Evolutionary conservation across 2,888 invertebrate genomes (phyloP).

Genomic region (Macrophya alboannulata): DNA sequence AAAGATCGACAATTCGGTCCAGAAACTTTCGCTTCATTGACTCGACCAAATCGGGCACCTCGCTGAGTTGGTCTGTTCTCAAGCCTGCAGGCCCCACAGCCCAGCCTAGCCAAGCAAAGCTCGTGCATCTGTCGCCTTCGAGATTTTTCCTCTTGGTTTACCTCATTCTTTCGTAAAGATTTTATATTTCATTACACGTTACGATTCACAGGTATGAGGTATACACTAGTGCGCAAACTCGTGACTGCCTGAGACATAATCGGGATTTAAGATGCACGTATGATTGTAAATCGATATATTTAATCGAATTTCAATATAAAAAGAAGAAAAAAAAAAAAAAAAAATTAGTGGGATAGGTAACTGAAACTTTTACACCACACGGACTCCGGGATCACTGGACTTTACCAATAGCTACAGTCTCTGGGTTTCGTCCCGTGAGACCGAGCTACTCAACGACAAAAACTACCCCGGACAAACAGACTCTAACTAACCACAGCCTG

Average conservation of each 20-base stretch:
- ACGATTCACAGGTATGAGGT: not conserved
- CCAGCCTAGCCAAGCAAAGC: not conserved
- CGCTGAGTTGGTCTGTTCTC: conserved; percentile 24
- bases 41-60: conserved; percentile 29
- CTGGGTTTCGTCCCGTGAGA: conserved; percentile 3
- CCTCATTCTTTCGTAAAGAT: conserved; percentile 15
- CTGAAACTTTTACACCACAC: not conserved
- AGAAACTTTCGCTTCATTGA: conserved; percentile 47
- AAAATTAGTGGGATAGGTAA: conserved; percentile 15
- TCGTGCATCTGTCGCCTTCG: conserved; percentile 18
- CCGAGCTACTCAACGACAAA: conserved; percentile 37
- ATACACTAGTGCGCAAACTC: not conserved
- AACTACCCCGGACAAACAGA: conserved; percentile 51
- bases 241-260: not conserved
- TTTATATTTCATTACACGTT: conserved; percentile 13
- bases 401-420: not conserved
- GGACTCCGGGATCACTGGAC: conserved; percentile 8
- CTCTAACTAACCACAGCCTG: conserved; percentile 47
- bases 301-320: not conserved
- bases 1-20: conserved; percentile 46
- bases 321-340: not conserved
- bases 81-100: not conserved
- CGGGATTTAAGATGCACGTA: not conserved
- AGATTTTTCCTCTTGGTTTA: conserved; percentile 37
- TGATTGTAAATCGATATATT: not conserved